phyloP scores from a whole-genome alignment of 1,140 invertebrate species.

The Hypsibius dujardini region DNA sequence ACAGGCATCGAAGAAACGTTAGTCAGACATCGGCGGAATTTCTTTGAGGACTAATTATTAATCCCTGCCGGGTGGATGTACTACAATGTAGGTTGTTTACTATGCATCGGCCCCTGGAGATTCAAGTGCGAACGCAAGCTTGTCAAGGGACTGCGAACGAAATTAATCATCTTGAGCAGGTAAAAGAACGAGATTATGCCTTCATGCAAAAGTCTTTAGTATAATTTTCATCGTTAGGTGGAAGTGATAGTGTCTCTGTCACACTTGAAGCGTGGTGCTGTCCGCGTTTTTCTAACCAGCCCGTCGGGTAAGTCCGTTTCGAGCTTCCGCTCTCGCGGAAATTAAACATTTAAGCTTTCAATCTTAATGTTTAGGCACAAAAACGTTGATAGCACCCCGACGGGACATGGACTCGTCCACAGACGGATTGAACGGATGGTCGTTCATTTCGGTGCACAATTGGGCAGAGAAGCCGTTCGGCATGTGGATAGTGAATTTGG shows the following conservation, averaged over 20 bases:
- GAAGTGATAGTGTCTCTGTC: background rate
- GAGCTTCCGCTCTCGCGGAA: no score
- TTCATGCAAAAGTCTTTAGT: no score
- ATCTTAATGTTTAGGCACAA: conserved; percentile 40
- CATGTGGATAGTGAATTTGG: conserved; percentile 44
- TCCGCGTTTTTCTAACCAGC: conserved; percentile 9
- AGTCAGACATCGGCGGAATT: background rate
- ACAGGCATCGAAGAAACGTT: background rate
- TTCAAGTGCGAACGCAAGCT: conserved; percentile 1
- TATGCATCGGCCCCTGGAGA: background rate
- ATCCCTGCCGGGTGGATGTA: background rate
- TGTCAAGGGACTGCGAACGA: background rate
- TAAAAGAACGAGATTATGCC: no score
- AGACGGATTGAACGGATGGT: conserved; percentile 61
- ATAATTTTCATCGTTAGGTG: background rate
- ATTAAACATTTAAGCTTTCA: no score
- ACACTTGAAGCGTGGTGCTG: background rate
- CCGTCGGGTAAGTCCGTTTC: background rate
- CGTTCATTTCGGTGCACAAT: conserved; percentile 69
- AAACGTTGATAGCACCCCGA: conserved; percentile 46
- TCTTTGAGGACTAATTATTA: no score
- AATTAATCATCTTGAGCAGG: background rate
- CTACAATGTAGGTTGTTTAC: background rate
- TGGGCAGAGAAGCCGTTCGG: conserved; percentile 71
- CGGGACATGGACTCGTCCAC: conserved; percentile 49